These are phyloP conservation scores for Drosophila kanekoi DNA, from an alignment of 2,888 invertebrate genomes.

Conservation along the genomic window DNA sequence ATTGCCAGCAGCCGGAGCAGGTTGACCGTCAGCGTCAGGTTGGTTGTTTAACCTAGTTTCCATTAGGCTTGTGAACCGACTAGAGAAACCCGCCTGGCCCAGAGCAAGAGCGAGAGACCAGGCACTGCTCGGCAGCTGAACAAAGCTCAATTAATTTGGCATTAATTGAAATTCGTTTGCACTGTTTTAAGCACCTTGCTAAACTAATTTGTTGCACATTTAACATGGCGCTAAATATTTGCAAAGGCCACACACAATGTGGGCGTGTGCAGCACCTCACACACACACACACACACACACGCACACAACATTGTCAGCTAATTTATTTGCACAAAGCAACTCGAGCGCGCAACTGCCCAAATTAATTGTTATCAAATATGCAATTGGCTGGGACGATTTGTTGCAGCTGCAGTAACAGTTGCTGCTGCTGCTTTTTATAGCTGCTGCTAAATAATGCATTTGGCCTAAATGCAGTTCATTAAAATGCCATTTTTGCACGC, in stretches of 20 bases:
- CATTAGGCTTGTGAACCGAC: slow-evolving; percentile 16
- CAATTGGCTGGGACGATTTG: slow-evolving; percentile 54
- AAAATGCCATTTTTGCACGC: slow-evolving; percentile 35
- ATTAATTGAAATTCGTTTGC: slow-evolving; percentile 65
- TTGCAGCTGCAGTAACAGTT: slow-evolving; percentile 12
- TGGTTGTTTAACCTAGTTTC: slow-evolving; percentile 27
- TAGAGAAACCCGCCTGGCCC: not conserved
- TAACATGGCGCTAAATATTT: slow-evolving; percentile 70
- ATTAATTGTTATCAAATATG: slow-evolving; percentile 78
- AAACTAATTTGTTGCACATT: slow-evolving; percentile 70
- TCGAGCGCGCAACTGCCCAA: slow-evolving; percentile 60
- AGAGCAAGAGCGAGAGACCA: not conserved
- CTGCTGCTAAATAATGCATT: slow-evolving; percentile 42
- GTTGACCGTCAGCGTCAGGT: slow-evolving; percentile 5
- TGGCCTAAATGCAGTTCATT: slow-evolving; percentile 38
- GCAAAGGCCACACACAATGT: slow-evolving; percentile 29
- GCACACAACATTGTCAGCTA: slow-evolving; percentile 37
- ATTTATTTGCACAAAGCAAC: slow-evolving; percentile 72
- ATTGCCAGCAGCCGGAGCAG: slow-evolving; percentile 17
- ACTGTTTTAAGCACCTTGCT: slow-evolving; percentile 2
- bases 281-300: not conserved
- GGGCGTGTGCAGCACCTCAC: slow-evolving; percentile 9
- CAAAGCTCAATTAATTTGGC: slow-evolving; percentile 77
- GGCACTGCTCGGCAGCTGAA: slow-evolving; percentile 33
- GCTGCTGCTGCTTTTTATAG: slow-evolving; percentile 4